Evolutionary conservation across 1,140 invertebrate species (phyloP).

Genomic region (Odontomachus brunneus): DNA sequence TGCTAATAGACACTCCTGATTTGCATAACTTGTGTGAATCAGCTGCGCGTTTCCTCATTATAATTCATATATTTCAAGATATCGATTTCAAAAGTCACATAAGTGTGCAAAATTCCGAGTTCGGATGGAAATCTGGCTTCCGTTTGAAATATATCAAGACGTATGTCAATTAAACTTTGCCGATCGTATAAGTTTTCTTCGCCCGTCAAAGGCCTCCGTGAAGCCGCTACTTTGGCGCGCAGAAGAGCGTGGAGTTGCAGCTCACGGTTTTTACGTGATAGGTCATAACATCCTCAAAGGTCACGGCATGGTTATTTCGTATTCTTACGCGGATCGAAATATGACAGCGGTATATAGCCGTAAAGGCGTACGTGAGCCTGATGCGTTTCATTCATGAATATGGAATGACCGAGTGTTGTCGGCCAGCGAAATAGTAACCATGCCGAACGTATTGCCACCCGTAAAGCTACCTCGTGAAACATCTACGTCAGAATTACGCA

Average conservation of each 20-base stretch:
- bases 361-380: constrained; percentile 25
- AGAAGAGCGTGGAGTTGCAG: neutral
- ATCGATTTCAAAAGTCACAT: neutral
- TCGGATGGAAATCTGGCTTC: neutral
- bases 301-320: constrained; percentile 13
- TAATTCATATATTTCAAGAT: neutral
- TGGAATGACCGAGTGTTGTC: constrained; percentile 10
- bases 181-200: neutral
- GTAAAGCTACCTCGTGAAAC: neutral
- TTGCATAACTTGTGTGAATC: neutral
- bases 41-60: too few species aligned
- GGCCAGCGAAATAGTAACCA: constrained; percentile 5
- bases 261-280: constrained; percentile 41
- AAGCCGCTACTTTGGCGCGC: constrained; percentile 8
- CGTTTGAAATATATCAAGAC: neutral
- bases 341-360: constrained; percentile 18
- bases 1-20: neutral
- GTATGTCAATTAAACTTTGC: neutral
- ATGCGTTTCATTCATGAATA: constrained; percentile 49
- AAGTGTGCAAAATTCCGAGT: neutral
- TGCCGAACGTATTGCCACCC: neutral
- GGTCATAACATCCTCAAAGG: constrained; percentile 40
- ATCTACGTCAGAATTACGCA: constrained; percentile 15
- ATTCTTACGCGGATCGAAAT: constrained; percentile 21
- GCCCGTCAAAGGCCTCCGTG: neutral